Evolutionary conservation across 2,797 vertebrate genomes (phyloP).

Genomic region (Brachymystax lenok): DNA sequence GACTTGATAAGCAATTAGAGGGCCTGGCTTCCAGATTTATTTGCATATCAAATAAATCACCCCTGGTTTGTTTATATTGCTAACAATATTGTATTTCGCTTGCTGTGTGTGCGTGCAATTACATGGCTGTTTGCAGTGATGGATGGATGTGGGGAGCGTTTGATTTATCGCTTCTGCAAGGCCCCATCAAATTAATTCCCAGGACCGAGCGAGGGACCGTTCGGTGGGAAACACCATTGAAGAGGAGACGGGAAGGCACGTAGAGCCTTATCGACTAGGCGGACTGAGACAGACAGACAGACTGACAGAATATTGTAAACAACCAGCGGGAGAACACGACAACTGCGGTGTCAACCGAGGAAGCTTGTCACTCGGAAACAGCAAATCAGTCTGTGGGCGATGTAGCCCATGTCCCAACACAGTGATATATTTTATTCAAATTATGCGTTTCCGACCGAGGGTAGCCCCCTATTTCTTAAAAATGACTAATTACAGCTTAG

Average conservation of each 20-base stretch:
- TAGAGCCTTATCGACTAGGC: constrained; percentile 20
- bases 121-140: constrained; percentile 13
- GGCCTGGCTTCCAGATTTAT: not conserved
- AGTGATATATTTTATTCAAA: not conserved
- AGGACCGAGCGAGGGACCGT: not conserved
- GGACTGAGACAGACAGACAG: not conserved
- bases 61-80: not conserved
- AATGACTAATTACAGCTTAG: constrained; percentile 5
- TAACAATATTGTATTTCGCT: constrained; percentile 20
- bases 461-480: not conserved
- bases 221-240: constrained; percentile 13
- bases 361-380: constrained; percentile 18
- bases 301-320: constrained; percentile 52
- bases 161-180: constrained; percentile 34
- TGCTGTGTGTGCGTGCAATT: not conserved
- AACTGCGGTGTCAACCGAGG: constrained; percentile 36
- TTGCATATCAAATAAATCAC: constrained; percentile 1
- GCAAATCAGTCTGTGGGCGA: not conserved
- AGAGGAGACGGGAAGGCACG: constrained; percentile 15
- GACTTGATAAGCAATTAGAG: not conserved
- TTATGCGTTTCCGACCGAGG: not conserved
- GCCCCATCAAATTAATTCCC: constrained; percentile 31
- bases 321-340: constrained; percentile 33
- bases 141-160: constrained; percentile 20
- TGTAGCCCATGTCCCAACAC: not conserved